A percentile compares a stretch with the other conserved stretches of the same genome.
Conservation (phyloP, 2,888 invertebrate species). For the Leuctra nigra region DNA sequence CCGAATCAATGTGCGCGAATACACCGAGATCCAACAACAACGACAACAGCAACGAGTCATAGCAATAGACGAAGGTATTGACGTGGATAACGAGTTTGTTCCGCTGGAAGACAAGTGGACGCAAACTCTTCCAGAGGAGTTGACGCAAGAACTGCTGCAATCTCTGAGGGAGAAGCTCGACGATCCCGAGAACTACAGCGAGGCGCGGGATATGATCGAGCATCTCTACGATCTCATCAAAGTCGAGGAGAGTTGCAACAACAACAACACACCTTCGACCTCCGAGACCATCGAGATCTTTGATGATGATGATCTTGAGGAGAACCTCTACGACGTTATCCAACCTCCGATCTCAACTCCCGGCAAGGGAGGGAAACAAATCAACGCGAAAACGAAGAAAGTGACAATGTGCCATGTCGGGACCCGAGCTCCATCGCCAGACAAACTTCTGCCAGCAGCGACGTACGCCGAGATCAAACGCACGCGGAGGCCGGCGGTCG, state of each 20-base stretch:
- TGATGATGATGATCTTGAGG: constrained; percentile 39
- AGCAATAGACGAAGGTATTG: constrained; percentile 28
- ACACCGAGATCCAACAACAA: constrained; percentile 46
- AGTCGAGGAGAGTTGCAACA: constrained; percentile 58
- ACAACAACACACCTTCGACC: constrained; percentile 41
- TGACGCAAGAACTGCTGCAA: constrained; percentile 65
- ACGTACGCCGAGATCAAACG: constrained; percentile 40
- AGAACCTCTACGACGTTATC: constrained; percentile 57
- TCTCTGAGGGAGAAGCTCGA: constrained; percentile 60
- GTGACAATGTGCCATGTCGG: constrained; percentile 43
- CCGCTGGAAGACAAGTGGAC: constrained; percentile 55
- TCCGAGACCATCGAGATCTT: constrained; percentile 40
- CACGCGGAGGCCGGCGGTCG: constrained; percentile 30
- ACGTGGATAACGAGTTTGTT: constrained; percentile 36
- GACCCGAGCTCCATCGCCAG: constrained; percentile 52
- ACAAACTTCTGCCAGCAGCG: constrained; percentile 48
- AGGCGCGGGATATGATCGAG: constrained; percentile 70
- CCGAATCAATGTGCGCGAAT: constrained; percentile 53
- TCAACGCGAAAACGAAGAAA: constrained; percentile 25
- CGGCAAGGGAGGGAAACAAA: background rate
- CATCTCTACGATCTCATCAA: constrained; percentile 68
- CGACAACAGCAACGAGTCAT: constrained; percentile 19
- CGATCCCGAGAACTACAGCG: constrained; percentile 63
- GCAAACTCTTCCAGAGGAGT: constrained; percentile 66
- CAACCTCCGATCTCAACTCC: constrained; percentile 36